Evolutionary conservation across 2,888 invertebrate genomes (phyloP).

Genomic region (Hofmannophila pseudospretella): DNA sequence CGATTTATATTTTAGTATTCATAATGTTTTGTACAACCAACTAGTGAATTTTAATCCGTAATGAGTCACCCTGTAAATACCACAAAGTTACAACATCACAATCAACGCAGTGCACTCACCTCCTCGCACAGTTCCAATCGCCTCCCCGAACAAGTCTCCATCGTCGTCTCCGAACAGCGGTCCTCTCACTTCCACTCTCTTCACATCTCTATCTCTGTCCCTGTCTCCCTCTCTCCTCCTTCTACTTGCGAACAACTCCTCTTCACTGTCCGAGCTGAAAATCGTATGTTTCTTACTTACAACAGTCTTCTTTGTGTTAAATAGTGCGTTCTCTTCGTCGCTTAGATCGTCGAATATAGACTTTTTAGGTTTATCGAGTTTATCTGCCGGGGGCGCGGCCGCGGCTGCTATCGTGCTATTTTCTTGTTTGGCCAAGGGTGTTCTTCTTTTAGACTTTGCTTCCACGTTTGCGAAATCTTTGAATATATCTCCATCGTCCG

Average conservation of each 20-base stretch:
- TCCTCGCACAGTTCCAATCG: background rate
- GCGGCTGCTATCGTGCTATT: background rate
- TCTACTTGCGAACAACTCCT: conserved; percentile 44
- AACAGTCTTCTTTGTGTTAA: conserved; percentile 31
- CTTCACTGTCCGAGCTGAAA: conserved; percentile 57
- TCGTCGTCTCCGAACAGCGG: conserved; percentile 54
- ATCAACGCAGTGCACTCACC: background rate
- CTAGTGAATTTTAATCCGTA: background rate
- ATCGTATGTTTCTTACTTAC: conserved; percentile 27
- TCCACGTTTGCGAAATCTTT: conserved; percentile 5
- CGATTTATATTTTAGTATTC: background rate
- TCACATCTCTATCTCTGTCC: conserved; percentile 4
- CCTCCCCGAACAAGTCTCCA: conserved; percentile 49
- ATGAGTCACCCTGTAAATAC: no score
- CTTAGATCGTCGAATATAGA: conserved; percentile 48
- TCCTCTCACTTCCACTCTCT: conserved; percentile 1
- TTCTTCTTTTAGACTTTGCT: conserved; percentile 7
- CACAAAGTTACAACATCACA: background rate
- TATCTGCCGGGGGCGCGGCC: background rate
- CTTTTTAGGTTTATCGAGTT: conserved; percentile 18
- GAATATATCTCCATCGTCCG: conserved; percentile 6
- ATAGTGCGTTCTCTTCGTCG: conserved; percentile 52
- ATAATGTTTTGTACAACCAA: background rate
- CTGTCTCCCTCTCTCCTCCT: conserved; percentile 17
- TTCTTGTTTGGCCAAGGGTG: background rate